Base-by-base conservation (phyloP, 2,888 invertebrate genomes). In the Lepidonotus clava region DNA sequence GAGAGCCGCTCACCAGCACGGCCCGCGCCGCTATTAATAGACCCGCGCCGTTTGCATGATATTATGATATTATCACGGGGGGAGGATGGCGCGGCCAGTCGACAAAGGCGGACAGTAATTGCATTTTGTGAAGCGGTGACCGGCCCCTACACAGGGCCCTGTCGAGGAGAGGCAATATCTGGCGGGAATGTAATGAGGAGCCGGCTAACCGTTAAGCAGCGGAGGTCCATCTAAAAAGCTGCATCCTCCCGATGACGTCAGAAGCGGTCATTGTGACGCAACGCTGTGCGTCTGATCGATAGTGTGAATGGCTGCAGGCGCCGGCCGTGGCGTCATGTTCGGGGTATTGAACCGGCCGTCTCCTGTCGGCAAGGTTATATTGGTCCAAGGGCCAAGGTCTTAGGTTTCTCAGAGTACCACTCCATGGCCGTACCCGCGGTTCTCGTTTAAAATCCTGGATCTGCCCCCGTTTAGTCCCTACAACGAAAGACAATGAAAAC, bases 161-260 rank as follows among this genome's bases (percentile, higher is more conserved):
- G 8, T 46, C 18, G 46, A 46, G 46, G 8, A 46, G 46, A 46
- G 8, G 8, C 18, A 18, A 8, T 46, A 46, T 11, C 46, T 46
- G 8, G 8, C 8, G 8, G 46, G 46, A 11, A 18, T 46, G 46
- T 8, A 18, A 11, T 46, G 46, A 46, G 46, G 46, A 46, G 46
- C 8, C 46, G 46, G 46, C 46, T 46, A 18, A 18, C 46, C 18
- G 18, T 8, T 46, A n/a, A n/a, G n/a, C n/a, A n/a, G n/a, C n/a
- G n/a, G n/a, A 36, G 71, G 56, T 56, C 38, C 38, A 71, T 34
- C 71, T 71, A 71, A 71, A 71, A 71, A 71, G 36, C n/a, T n/a
- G 71, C 34, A 14, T 18, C 1, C 36, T 38, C 1, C 5, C 71
- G 34, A 38, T 71, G 71, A 71, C 71, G 71, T 71, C 71, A 71